Base-by-base conservation (phyloP, 2,888 invertebrate species). In the Rotaria socialis region DNA sequence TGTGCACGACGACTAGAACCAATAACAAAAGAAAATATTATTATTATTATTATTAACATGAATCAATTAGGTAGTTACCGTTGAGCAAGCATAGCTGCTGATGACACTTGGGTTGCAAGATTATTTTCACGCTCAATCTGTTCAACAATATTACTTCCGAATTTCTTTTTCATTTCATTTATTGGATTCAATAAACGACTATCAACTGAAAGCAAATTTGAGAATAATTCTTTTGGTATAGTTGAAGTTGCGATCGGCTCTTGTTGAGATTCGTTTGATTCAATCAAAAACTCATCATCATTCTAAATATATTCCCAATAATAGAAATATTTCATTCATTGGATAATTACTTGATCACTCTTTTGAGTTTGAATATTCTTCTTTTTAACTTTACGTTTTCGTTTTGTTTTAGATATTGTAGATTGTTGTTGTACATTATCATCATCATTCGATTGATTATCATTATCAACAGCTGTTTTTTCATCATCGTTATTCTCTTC, bases 151-250 rank as follows among this genome's bases (percentile, higher is more conserved):
- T 94, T 94, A 56, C 94, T 93, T 52, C 95, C 95, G 92, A 95
- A 95, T 89, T 94, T 94, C 89, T 93, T 93, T 87, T 94, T 94
- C 89, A 95, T 92, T 91, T 95, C 95, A 91, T 94, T 94, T 88
- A 94, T 94, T 19, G 94, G 93, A 92, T 94, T 94, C 35, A 95
- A 91, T 11, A 80, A 47, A n/a, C 80, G 80, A 47, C 11, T 80
- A 47, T 80, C 80, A 24, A 35, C 35, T 24, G 80, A 47, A 0
- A 80, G n/a, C 47, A 80, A 47, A 47, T 47, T 47, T 16, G 67
- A 67, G 7, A 16, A 16, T 35, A 19, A 16, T 35, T 67, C 35
- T 35, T 67, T 67, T 1, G 67, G 14, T 67, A 14, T 27, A 27
- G 43, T n/a, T 47, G 80, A 14, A 24, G 47, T 47, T 74, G 43